Evolutionary conservation across 2,113 vertebrate genomes (phyloP).

Genomic region (Tychaedon coryphoeus): DNA sequence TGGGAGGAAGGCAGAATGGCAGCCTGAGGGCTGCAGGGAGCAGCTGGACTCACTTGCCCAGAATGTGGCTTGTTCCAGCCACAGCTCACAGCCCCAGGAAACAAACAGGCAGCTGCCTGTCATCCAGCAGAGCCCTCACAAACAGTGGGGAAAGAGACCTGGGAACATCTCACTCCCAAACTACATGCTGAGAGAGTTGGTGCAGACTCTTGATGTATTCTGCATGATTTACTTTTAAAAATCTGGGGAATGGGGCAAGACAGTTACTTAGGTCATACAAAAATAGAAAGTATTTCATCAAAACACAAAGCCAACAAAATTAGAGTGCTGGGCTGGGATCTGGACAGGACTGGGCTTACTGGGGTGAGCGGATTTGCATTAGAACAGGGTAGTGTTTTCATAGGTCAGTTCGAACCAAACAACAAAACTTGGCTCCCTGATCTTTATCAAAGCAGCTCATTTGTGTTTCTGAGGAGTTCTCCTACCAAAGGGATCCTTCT

Average conservation of each 20-base stretch:
- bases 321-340: neutral
- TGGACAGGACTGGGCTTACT: neutral
- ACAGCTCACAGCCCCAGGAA: neutral
- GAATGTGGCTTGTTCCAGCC: neutral
- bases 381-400: neutral
- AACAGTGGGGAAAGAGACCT: neutral
- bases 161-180: neutral
- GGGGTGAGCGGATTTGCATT: neutral
- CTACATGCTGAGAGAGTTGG: accelerated
- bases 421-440: neutral
- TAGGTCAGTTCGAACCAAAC: neutral
- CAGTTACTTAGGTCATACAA: neutral
- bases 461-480: neutral
- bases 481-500: neutral
- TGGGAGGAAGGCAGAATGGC: neutral
- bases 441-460: neutral
- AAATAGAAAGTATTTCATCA: neutral
- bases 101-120: neutral
- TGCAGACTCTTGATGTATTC: neutral
- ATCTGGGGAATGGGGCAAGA: neutral
- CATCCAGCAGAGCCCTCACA: neutral
- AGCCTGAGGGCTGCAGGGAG: neutral
- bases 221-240: neutral
- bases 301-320: neutral
- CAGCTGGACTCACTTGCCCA: neutral